Evolutionary conservation across 2,113 vertebrate species (phyloP), one percentile per base, ranked within the genome.

Genomic region (Ibidorhyncha struthersii): DNA sequence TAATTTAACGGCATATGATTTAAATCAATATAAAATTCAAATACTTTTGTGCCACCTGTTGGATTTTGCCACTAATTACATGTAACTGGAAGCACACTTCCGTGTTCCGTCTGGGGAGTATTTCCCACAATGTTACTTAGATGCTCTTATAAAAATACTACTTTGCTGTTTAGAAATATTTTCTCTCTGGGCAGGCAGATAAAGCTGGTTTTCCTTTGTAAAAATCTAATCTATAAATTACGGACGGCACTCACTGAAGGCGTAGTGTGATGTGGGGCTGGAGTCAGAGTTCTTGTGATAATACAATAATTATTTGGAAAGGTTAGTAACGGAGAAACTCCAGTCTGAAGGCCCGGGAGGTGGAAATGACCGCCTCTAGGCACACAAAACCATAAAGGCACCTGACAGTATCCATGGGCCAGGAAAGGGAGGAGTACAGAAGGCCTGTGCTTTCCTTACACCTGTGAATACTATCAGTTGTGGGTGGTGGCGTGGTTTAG

Each of bases 1-100:
- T 90, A 91, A 95, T 95, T 95, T 83, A 87, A 53, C n/a, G 23
- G 81, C 62, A 17, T 58, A 12, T 56, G 50, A 91, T 66, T 86
- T 65, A 87, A 96, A 95, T 95, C 94, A 94, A 96, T 86, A 93
- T 95, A 97, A 98, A 97, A 98, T 98, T 97, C 97, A 98, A 96
- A 98, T 92, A 97, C 98, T 97, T 98, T 98, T 98, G 98, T 98
- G 98, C 98, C 98, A 98, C 98, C 98, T 98, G 98, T 98, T 98
- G 98, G 98, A 98, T 96, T 94, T 89, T 93, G 90, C 88, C 62
- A 87, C 97, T 96, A 97, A 98, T 98, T 98, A 95, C 98, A 98
- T 52, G 85, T 58, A 72, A 84, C 43, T 70, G 38, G n/a, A 76
- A 49, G 36, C 26, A 21, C 36, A 4, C 53, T 77, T 62, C 20